These are phyloP conservation scores for Alethe diademata DNA, from an alignment of 2,113 vertebrate species.

Conservation along the genomic window DNA sequence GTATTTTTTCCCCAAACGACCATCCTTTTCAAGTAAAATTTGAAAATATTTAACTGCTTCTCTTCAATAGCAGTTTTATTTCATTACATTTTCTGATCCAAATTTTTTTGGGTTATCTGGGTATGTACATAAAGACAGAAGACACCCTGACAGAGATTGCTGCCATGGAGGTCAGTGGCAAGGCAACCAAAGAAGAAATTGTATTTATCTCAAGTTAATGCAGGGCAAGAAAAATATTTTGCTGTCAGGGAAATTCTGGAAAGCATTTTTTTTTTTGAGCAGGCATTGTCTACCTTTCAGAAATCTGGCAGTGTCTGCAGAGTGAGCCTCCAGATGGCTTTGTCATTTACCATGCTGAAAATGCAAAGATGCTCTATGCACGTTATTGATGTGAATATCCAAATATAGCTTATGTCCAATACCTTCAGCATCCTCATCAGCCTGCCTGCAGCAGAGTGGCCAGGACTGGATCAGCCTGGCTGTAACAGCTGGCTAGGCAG, in stretches of 20 bases:
- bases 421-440: background rate
- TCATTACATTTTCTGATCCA: background rate
- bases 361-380: background rate
- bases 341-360: background rate
- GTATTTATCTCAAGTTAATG: background rate
- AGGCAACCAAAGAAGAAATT: background rate
- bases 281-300: background rate
- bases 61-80: background rate
- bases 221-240: background rate
- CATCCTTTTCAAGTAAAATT: background rate
- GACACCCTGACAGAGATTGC: background rate
- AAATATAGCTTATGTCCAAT: background rate
- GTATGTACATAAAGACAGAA: background rate
- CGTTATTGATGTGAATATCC: background rate
- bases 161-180: background rate
- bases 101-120: accelerated
- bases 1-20: accelerated
- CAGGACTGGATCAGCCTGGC: background rate
- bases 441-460: background rate
- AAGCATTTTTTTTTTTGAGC: background rate
- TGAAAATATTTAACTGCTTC: background rate
- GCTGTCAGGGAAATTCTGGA: background rate
- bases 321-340: background rate
- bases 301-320: background rate
- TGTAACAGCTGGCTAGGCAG: background rate